Conservation (phyloP, 2,888 invertebrate genomes). For the Tetranychus piercei region DNA sequence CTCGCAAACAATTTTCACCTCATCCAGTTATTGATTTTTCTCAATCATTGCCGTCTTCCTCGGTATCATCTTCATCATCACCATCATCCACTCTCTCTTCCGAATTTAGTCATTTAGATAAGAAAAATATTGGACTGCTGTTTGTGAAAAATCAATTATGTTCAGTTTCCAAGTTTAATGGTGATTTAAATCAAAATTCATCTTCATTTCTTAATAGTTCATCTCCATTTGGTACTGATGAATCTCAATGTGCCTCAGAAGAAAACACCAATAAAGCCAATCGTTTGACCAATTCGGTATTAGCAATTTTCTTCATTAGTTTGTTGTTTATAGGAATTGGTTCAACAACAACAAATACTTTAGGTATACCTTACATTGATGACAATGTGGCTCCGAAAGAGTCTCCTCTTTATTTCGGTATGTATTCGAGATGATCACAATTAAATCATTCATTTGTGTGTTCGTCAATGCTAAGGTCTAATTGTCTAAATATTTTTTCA, state of each 20-base stretch:
- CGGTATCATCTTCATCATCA: not conserved
- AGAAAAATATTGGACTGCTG: not conserved
- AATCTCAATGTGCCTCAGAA: not conserved
- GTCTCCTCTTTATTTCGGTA: conserved; percentile 76
- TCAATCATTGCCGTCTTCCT: not conserved
- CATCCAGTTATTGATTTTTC: not conserved
- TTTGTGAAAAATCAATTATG: not conserved
- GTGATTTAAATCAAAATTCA: not conserved
- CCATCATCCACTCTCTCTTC: not conserved
- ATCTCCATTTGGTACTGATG: not conserved
- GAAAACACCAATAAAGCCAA: conserved; percentile 23
- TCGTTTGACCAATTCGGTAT: conserved; percentile 39
- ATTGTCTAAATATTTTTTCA: conserved; percentile 30
- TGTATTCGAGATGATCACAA: conserved; percentile 30
- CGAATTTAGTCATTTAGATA: not conserved
- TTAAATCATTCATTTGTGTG: conserved; percentile 23
- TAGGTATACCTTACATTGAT: conserved; percentile 81
- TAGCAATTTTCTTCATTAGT: conserved; percentile 71
- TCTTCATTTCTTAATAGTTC: not conserved
- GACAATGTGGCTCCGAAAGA: conserved; percentile 80
- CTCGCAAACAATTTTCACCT: not conserved
- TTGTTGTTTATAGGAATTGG: conserved; percentile 73
- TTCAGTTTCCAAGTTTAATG: not conserved
- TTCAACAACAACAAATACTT: conserved; percentile 73
- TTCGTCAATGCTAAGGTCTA: not conserved